Base-by-base conservation (phyloP, 2,113 vertebrate species). In the Seriola quinqueradiata region DNA sequence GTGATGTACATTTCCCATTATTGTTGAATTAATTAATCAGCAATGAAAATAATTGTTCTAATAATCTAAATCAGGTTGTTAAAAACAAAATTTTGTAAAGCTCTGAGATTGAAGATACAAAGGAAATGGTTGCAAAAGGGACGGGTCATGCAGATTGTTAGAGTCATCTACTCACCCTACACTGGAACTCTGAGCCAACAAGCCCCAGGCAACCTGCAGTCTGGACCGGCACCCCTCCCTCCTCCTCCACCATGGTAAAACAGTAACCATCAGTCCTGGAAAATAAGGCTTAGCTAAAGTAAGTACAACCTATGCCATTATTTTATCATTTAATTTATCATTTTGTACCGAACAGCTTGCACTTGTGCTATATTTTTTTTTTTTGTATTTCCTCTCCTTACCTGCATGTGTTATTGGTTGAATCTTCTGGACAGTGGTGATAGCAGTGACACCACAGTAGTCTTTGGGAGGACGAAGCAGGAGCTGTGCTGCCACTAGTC, bases 171-270 rank as follows among this genome's bases (percentile, higher is more conserved):
- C 97, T 97, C 94, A 99, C 98, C 93, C 97, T 94, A 72, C 98
- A 99, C 83, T 99, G 98, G 92, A 99, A 99, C 87, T 98, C 97
- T 0, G 97, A 99, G 55, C 98, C 98, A 23, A 95, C 96, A 57
- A 96, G 92, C 64, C 96, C 97, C 59, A 99, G 94, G 82, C 98
- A 99, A 36, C 98, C 98, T 12, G 97, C 97, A n/a, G 97, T 97
- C 58, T 97, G 88, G 38, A 97, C 89, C 34, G 96, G 95, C 34
- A 94, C 93, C 19, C 97, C 98, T 0, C 96, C 96, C 57, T 98
- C 98, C 87, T 99, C 98, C 93, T 98, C 97, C 92, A 99, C 96
- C 94, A 99, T 98, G 3, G 97, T 98, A 91, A 99, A 99, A 92
- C 98, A 99, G 90, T 96, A 97, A 57, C 98, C 98, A 84, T 99